These are phyloP conservation scores for Lucifuga dentata DNA, from an alignment of 2,113 vertebrate species.

Conservation along the genomic window DNA sequence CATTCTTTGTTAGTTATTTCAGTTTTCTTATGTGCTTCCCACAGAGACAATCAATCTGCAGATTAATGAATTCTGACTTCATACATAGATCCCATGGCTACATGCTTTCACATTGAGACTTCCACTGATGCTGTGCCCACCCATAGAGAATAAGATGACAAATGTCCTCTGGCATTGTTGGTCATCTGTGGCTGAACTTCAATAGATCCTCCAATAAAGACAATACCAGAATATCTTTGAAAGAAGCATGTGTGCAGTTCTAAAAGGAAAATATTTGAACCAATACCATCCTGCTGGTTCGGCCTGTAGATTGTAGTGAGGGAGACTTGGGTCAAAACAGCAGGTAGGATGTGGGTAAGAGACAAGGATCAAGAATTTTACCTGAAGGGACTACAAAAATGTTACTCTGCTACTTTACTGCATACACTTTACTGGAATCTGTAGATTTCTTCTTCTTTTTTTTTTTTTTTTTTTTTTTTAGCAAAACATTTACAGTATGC, in stretches of 20 bases:
- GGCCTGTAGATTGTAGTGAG: neutral
- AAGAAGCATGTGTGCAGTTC: neutral
- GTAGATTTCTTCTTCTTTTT: too few relatives aligned
- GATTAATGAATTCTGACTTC: conserved; percentile 38
- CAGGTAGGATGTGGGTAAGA: neutral
- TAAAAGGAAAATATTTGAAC: neutral
- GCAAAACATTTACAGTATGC: too few relatives aligned
- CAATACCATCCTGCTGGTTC: neutral
- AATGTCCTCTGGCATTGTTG: conserved; percentile 10
- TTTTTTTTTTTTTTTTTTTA: too few relatives aligned
- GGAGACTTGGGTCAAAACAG: neutral
- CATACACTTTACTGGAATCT: neutral
- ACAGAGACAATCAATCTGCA: conserved; percentile 22
- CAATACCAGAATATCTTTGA: neutral
- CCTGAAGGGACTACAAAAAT: neutral
- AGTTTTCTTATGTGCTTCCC: conserved; percentile 26
- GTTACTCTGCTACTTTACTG: neutral
- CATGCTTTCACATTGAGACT: conserved; percentile 2
- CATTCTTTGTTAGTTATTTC: neutral
- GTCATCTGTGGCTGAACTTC: neutral
- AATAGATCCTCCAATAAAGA: neutral
- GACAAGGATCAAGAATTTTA: neutral
- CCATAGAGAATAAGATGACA: neutral
- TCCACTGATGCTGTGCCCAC: neutral
- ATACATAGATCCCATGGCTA: neutral